Conservation (phyloP, 2,797 vertebrate genomes). For the Schizopygopsis pylzovi region DNA sequence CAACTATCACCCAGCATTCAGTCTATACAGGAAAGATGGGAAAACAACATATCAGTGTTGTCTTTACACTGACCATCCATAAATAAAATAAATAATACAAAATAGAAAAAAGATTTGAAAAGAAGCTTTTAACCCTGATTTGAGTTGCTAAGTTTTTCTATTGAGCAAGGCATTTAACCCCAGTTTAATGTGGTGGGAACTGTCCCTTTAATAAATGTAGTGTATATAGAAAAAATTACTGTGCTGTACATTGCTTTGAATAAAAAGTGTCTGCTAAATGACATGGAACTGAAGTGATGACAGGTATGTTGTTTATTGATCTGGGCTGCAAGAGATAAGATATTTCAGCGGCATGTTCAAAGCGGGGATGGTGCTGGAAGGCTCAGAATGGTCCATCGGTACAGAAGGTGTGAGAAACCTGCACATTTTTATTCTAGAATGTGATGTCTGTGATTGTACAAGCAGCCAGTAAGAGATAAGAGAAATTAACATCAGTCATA, state of each 20-base stretch:
- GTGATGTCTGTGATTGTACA: conserved; percentile 20
- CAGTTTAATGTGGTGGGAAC: neutral
- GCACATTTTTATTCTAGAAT: conserved; percentile 31
- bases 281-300: conserved; percentile 26
- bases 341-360: conserved; percentile 7
- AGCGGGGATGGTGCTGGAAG: neutral
- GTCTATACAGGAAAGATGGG: conserved; percentile 37
- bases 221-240: neutral
- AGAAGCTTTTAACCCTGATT: neutral
- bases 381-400: neutral
- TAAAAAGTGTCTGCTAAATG: conserved; percentile 13
- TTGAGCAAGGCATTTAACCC: conserved; percentile 15
- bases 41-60: conserved; percentile 7
- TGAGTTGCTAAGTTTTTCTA: conserved; percentile 2
- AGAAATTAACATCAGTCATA: conserved; percentile 30
- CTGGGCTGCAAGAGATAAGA: conserved; percentile 9
- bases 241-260: conserved; percentile 5
- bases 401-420: conserved; percentile 12
- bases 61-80: conserved; percentile 4
- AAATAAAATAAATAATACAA: neutral
- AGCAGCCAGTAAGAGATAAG: conserved; percentile 29
- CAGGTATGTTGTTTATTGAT: conserved; percentile 26
- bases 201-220: neutral
- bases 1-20: conserved; percentile 41
- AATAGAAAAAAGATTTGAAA: neutral